Evolutionary conservation across 1,140 invertebrate genomes (phyloP).

Genomic region (Drosophila carrolli): DNA sequence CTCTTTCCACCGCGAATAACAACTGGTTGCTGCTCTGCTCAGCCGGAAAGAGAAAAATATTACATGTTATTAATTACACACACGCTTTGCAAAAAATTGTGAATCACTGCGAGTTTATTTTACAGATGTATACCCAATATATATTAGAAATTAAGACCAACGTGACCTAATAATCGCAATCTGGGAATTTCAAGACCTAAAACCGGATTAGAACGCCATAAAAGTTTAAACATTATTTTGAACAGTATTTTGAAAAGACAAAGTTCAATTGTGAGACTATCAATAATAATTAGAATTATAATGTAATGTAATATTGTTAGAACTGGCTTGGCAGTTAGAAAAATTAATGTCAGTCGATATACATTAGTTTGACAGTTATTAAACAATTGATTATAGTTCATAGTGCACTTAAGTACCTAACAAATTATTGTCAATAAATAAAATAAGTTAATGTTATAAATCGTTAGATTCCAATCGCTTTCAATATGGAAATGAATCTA

Average conservation of each 20-base stretch:
- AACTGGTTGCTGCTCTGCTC: constrained; percentile 27
- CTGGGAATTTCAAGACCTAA: neutral
- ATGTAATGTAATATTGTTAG: neutral
- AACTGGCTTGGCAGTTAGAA: neutral
- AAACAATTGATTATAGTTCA: too few relatives aligned
- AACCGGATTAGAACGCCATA: neutral
- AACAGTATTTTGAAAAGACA: constrained; percentile 12
- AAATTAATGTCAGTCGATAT: neutral
- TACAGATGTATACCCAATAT: neutral
- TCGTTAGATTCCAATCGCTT: too few relatives aligned
- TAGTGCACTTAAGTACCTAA: too few relatives aligned
- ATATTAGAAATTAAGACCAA: neutral
- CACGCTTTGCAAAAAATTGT: constrained; percentile 6
- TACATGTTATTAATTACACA: constrained; percentile 30
- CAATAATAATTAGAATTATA: constrained; percentile 8
- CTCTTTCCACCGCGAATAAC: constrained; percentile 11
- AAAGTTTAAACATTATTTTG: neutral
- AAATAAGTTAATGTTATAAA: too few relatives aligned
- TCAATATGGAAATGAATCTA: too few relatives aligned
- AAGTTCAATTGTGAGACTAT: constrained; percentile 11
- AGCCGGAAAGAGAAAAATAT: constrained; percentile 21
- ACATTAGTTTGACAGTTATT: too few relatives aligned
- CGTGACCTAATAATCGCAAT: constrained; percentile 10
- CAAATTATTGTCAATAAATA: too few relatives aligned
- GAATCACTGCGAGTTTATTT: constrained; percentile 6